Percentiles rank a stretch among this genome's conserved stretches.
phyloP scores from a whole-genome alignment of 2,797 vertebrate genomes.

The Xenops minutus region DNA sequence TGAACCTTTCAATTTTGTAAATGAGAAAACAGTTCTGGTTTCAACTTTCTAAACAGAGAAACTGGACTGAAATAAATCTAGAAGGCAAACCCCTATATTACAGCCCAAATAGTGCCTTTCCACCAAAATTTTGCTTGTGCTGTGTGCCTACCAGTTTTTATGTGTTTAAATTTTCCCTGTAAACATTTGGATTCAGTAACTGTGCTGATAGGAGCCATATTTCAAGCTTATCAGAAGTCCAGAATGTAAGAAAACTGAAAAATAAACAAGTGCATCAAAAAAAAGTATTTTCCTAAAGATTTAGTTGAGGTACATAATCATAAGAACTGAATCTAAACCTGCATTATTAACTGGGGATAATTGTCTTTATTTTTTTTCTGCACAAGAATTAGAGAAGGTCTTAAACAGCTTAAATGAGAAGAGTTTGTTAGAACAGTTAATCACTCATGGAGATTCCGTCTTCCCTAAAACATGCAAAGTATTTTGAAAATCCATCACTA shows the following conservation, averaged over 20 bases:
- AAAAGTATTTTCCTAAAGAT: not conserved
- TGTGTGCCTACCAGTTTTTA: not conserved
- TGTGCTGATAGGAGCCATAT: not conserved
- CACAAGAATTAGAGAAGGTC: not conserved
- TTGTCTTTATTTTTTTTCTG: not conserved
- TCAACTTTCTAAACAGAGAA: not conserved
- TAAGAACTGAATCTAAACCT: not conserved
- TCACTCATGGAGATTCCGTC: not conserved
- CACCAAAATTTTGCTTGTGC: not conserved
- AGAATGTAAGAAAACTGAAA: not conserved
- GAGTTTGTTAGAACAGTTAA: not conserved
- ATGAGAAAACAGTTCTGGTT: not conserved
- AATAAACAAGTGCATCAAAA: not conserved
- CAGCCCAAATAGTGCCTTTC: not conserved
- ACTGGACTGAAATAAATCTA: not conserved
- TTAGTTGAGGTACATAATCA: not conserved
- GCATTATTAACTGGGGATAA: not conserved
- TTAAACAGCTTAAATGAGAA: not conserved
- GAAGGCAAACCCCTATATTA: accelerated
- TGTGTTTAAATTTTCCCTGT: not conserved
- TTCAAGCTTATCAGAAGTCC: not conserved
- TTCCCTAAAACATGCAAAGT: not conserved
- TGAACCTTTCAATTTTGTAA: not conserved
- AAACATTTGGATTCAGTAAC: not conserved
- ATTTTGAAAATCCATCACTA: not conserved